Evolutionary conservation across 2,797 vertebrate species (phyloP), one percentile per base, ranked within the genome.

Genomic region (Lithobates sylvaticus): DNA sequence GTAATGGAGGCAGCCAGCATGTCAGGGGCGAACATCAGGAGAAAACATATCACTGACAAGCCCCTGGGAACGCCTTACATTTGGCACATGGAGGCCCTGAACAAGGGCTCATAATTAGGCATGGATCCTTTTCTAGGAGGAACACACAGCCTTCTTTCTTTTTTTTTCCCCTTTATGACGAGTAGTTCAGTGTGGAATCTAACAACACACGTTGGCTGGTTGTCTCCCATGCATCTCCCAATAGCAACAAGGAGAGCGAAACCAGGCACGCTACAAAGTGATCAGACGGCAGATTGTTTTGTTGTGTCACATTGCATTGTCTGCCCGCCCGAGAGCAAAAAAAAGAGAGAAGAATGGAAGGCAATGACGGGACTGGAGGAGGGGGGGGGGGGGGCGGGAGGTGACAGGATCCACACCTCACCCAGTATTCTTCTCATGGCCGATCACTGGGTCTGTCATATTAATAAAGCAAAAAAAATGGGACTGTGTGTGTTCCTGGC

Each of bases 261-360:
- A 32, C 65, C 65, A 69, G 7, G 42, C 61, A 27, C 8, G 23
- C n/a, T 65, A 39, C 34, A n/a, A 26, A 26, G 7, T 32, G 65
- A 69, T 79, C 69, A 69, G 26, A 78, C 34, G 1, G 39, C 0
- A 2, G 26, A 42, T 64, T 39, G 75, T 67, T 34, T 21, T 42
- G 42, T 74, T 5, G 42, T 74, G 5, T 79, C 70, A 58, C 32
- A n/a, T 13, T 23, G 83, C 34, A 78, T 75, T 79, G 84, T 85
- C 47, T 85, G 76, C 32, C 69, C 5, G 61, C 13, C 27, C 47
- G 29, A 70, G 69, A 74, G 73, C 44, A 64, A 64, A 78, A 78
- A 29, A 29, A 29, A 23, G 23, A 69, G 18, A 50, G 36, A 67
- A 29, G 47, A 64, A 34, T 61, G 23, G 26, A 2, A 21, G 26